Conservation (phyloP, 92 coral and sea anemone genomes). For the Parazoanthus swiftii region DNA sequence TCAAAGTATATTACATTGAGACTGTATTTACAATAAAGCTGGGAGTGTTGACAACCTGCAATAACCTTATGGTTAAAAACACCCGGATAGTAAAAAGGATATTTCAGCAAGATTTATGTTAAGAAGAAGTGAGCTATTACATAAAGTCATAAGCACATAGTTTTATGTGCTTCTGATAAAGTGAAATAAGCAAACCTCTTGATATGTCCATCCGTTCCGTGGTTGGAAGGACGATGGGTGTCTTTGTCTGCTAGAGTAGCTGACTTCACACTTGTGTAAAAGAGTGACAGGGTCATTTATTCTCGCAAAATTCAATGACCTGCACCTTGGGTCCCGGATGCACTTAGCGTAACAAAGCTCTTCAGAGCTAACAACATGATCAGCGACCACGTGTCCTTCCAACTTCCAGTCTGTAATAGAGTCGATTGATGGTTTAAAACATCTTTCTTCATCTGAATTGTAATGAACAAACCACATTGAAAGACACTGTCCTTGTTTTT, state of each 20-base stretch:
- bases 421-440: background rate
- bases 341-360: conserved; percentile 2
- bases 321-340: conserved; percentile 13
- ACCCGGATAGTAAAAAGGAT: background rate
- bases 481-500: background rate
- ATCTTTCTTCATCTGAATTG: background rate
- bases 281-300: background rate
- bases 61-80: too few relatives aligned
- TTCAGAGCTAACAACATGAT: background rate
- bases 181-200: conserved; percentile 13
- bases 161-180: too few relatives aligned
- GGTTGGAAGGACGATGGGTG: conserved; percentile 18
- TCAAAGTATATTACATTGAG: too few relatives aligned
- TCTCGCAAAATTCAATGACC: conserved; percentile 18
- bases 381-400: background rate
- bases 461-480: background rate
- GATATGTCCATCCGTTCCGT: conserved; percentile 28
- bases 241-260: conserved; percentile 11
- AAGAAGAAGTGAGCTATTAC: background rate
- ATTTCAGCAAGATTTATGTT: background rate
- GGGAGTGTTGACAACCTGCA: too few relatives aligned
- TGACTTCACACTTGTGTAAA: conserved; percentile 15
- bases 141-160: too few relatives aligned
- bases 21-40: too few relatives aligned
- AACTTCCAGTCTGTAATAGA: background rate